Evolutionary conservation across 2,888 invertebrate species (phyloP).

Genomic region (Pristionchus fissidentatus): DNA sequence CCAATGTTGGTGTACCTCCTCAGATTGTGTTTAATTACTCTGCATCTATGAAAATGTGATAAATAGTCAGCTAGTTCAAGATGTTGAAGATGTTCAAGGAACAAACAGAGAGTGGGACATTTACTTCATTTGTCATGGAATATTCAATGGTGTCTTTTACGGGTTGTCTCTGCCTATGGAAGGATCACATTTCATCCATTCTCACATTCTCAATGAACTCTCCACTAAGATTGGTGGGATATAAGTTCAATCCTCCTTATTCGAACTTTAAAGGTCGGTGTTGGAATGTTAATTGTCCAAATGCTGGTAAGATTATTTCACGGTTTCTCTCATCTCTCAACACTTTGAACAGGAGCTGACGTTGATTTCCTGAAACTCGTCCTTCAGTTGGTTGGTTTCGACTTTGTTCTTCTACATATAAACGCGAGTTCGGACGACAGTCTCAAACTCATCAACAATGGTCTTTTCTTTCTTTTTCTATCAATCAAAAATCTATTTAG

Average conservation of each 20-base stretch:
- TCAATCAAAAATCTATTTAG: background rate
- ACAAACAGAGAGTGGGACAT: background rate
- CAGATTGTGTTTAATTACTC: background rate
- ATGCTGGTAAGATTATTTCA: too few relatives aligned
- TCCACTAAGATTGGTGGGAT: background rate
- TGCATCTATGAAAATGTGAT: background rate
- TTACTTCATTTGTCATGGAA: too few relatives aligned
- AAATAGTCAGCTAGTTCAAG: background rate
- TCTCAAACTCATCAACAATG: background rate
- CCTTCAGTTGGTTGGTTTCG: background rate
- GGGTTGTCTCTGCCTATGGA: too few relatives aligned
- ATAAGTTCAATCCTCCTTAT: slow-evolving; percentile 6
- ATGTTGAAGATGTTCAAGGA: background rate
- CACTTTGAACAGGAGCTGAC: background rate
- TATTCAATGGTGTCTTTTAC: too few relatives aligned
- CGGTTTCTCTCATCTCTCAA: too few relatives aligned
- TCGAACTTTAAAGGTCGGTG: background rate
- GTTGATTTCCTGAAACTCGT: background rate
- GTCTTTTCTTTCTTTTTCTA: background rate
- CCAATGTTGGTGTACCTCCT: slow-evolving; percentile 10
- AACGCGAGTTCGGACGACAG: background rate
- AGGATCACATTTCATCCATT: too few relatives aligned
- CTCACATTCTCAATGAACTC: too few relatives aligned
- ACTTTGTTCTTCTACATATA: background rate
- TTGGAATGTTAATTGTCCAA: background rate